Conservation (phyloP, 1,140 invertebrate genomes). For the Bombus vancouverensis region DNA sequence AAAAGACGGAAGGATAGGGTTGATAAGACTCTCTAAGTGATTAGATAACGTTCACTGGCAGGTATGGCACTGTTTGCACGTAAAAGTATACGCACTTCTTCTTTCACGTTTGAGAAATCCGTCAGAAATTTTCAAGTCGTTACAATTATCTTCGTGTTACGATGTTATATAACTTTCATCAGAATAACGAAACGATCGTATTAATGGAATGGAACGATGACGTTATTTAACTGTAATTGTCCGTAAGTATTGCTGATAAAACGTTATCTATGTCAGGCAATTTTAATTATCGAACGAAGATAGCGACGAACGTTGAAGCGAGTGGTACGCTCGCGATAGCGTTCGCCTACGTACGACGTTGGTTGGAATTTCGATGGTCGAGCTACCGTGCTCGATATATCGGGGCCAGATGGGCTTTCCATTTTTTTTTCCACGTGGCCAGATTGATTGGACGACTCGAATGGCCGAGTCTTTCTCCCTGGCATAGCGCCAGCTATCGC, state of each 20-base stretch:
- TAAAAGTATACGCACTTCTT: constrained; percentile 11
- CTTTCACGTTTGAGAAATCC: not conserved
- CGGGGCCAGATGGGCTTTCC: constrained; percentile 36
- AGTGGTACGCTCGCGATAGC: not conserved
- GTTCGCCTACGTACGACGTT: not conserved
- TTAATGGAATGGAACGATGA: not conserved
- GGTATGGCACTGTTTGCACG: constrained; percentile 60
- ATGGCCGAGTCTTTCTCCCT: constrained; percentile 20
- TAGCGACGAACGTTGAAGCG: constrained; percentile 1
- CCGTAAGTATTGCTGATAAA: constrained; percentile 14
- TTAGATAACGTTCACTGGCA: constrained; percentile 64
- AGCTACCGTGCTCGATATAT: constrained; percentile 16
- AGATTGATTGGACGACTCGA: constrained; percentile 41
- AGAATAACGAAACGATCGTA: not conserved
- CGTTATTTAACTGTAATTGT: constrained; percentile 3
- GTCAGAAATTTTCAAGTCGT: not conserved
- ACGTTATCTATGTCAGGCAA: constrained; percentile 19
- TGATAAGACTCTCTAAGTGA: constrained; percentile 53
- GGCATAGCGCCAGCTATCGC: constrained; percentile 43
- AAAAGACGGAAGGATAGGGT: not conserved
- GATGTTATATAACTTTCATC: not conserved
- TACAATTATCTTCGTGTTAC: too few relatives aligned
- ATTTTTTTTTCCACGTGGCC: constrained; percentile 32
- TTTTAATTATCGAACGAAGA: constrained; percentile 41
- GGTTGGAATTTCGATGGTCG: constrained; percentile 36